Conservation (phyloP, 2,797 vertebrate genomes). For the Selene dorsalis region DNA sequence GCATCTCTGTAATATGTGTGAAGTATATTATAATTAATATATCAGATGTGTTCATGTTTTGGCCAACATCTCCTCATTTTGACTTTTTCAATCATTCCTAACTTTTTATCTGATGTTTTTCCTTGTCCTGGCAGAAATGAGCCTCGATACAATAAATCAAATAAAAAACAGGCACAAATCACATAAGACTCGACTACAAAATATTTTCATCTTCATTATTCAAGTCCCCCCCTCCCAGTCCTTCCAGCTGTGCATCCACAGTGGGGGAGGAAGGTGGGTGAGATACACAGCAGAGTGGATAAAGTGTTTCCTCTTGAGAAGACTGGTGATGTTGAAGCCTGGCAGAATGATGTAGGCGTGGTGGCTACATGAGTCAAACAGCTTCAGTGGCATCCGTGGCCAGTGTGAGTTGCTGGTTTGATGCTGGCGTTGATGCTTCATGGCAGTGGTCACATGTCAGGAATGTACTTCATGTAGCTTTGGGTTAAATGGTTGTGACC, state of each 20-base stretch:
- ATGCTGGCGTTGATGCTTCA: constrained; percentile 26
- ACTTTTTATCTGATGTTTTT: neutral
- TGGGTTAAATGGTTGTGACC: constrained; percentile 46
- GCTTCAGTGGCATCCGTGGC: constrained; percentile 13
- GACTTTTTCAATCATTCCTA: neutral
- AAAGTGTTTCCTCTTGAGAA: constrained; percentile 22
- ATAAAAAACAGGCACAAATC: constrained; percentile 50
- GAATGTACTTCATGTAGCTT: constrained; percentile 64
- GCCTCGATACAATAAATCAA: constrained; percentile 25
- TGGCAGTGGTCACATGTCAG: constrained; percentile 47
- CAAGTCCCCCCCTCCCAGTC: constrained; percentile 5
- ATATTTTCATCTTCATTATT: constrained; percentile 38
- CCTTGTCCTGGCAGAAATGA: constrained; percentile 15
- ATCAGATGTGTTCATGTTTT: neutral
- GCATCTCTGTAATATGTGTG: neutral
- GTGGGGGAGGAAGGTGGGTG: constrained; percentile 34
- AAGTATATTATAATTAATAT: neutral
- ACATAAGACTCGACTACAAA: constrained; percentile 51
- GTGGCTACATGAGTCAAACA: constrained; percentile 3
- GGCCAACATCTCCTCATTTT: neutral
- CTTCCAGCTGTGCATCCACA: constrained; percentile 34
- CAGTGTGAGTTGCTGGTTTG: constrained; percentile 22
- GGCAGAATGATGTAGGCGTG: neutral
- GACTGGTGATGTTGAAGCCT: constrained; percentile 50
- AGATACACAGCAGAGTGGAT: constrained; percentile 29